Conservation (phyloP, 2,888 invertebrate genomes). For the Euphydryas editha region DNA sequence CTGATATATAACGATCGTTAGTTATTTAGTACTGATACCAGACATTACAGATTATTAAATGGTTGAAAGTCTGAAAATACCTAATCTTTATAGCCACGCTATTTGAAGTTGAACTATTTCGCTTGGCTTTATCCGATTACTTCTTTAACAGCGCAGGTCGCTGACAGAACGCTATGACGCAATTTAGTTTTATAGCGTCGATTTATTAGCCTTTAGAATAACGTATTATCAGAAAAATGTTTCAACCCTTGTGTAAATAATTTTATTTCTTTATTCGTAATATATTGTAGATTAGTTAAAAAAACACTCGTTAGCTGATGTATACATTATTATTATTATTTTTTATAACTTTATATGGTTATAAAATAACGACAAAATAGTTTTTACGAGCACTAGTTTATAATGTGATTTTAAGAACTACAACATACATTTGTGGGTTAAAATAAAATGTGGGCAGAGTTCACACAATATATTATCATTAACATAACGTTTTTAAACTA, state of each 20-base stretch:
- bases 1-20: no score
- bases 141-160: constrained; percentile 4
- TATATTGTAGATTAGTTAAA: no score
- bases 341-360: no score
- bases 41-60: neutral
- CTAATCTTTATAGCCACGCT: neutral
- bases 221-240: neutral
- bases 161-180: neutral
- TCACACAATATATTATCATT: no score
- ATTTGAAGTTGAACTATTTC: neutral
- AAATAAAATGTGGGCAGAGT: no score
- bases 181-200: constrained; percentile 3
- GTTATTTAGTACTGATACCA: neutral
- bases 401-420: no score
- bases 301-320: no score
- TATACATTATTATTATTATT: no score
- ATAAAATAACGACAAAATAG: no score
- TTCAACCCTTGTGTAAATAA: neutral
- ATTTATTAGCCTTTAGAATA: neutral
- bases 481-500: no score
- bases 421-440: no score
- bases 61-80: neutral
- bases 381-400: no score
- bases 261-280: neutral
- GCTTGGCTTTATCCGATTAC: neutral